Percentiles rank a stretch among this genome's conserved stretches.
Evolutionary conservation across 2,888 invertebrate genomes (phyloP).

Genomic region (Habrosyne pyritoides): DNA sequence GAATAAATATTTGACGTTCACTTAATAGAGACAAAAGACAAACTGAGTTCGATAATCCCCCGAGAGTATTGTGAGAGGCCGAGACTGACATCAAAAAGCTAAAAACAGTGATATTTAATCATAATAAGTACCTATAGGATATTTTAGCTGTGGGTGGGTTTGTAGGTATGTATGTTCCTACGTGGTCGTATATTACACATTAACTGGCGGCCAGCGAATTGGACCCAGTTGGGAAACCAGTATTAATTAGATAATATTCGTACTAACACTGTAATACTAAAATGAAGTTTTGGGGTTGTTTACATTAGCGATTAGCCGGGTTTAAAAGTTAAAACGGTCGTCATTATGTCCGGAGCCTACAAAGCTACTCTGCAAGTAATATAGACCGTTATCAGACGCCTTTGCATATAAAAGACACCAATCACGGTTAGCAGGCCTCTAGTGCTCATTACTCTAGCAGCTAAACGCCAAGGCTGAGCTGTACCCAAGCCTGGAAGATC

Average conservation of each 20-base stretch:
- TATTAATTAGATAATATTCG: slow-evolving; percentile 31
- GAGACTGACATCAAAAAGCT: background rate
- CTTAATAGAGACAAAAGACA: slow-evolving; percentile 30
- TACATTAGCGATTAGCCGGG: slow-evolving; percentile 22
- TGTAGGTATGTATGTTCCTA: background rate
- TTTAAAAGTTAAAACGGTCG: slow-evolving; percentile 21
- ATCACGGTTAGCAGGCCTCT: slow-evolving; percentile 49
- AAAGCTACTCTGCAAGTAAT: slow-evolving; percentile 19
- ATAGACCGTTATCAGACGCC: slow-evolving; percentile 30
- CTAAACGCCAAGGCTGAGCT: slow-evolving; percentile 37
- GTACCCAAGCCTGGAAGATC: slow-evolving; percentile 33
- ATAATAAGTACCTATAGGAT: background rate
- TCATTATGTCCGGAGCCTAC: slow-evolving; percentile 11
- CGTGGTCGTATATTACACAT: background rate
- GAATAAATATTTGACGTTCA: slow-evolving; percentile 33
- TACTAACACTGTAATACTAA: slow-evolving; percentile 21
- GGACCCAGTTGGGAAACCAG: slow-evolving; percentile 20
- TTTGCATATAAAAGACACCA: slow-evolving; percentile 67
- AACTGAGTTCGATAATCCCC: slow-evolving; percentile 21
- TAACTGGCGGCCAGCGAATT: background rate
- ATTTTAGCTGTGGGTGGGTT: background rate
- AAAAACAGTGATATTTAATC: background rate
- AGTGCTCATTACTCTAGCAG: slow-evolving; percentile 53
- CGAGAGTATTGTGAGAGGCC: slow-evolving; percentile 10
- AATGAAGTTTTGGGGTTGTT: slow-evolving; percentile 29